Percentiles rank a stretch among this genome's conserved stretches.
Conservation (phyloP, 2,113 vertebrate genomes). For the Rhagologus leucostigma region DNA sequence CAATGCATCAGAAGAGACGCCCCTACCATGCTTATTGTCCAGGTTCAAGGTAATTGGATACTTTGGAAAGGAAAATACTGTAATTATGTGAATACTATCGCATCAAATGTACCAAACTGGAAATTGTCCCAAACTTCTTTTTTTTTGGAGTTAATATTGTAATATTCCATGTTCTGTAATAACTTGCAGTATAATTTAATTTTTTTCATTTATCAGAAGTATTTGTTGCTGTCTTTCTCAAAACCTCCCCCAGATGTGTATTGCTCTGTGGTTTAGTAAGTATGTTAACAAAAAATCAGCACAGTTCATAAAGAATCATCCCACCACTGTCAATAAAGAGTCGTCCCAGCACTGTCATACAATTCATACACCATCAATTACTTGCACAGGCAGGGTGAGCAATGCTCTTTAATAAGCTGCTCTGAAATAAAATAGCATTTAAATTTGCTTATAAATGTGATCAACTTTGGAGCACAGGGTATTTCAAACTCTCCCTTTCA, state of each 20-base stretch:
- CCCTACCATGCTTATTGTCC: background rate
- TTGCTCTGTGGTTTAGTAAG: background rate
- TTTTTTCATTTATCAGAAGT: constrained; percentile 36
- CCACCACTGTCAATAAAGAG: constrained; percentile 10
- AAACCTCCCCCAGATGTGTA: background rate
- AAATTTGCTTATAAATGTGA: constrained; percentile 40
- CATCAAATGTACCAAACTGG: background rate
- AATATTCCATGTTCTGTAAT: constrained; percentile 25
- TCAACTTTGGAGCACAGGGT: constrained; percentile 1
- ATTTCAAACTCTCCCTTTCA: constrained; percentile 24
- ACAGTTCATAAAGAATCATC: background rate
- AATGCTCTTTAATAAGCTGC: background rate
- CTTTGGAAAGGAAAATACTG: background rate
- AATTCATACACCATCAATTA: background rate
- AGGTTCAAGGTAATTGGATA: background rate
- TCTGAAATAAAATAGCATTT: background rate
- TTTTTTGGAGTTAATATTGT: background rate
- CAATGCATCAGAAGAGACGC: background rate
- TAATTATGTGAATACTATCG: background rate
- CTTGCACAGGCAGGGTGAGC: background rate
- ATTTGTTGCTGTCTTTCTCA: constrained; percentile 40
- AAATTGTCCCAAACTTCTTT: constrained; percentile 10
- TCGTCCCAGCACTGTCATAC: constrained; percentile 13
- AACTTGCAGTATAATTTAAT: constrained; percentile 30
- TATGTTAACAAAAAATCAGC: constrained; percentile 18